These are phyloP conservation scores for Sarcophaga bullata DNA, from an alignment of 1,140 invertebrate genomes.

Conservation along the genomic window DNA sequence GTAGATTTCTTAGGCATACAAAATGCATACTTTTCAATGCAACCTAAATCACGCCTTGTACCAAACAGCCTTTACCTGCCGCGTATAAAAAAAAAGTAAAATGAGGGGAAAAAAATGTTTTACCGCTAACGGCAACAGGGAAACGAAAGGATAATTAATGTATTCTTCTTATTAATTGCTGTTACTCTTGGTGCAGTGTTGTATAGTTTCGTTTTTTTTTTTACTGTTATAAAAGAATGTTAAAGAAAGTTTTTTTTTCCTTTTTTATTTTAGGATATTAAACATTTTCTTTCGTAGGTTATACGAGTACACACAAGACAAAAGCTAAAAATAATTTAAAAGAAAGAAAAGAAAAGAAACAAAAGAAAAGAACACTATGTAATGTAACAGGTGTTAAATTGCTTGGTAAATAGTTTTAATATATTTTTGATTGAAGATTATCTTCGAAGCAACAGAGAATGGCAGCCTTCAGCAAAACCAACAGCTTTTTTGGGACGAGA, in stretches of 20 bases:
- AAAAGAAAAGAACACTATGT: too few species aligned
- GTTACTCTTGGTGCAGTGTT: not conserved
- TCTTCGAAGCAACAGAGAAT: too few species aligned
- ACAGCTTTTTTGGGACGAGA: too few species aligned
- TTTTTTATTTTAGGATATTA: not conserved
- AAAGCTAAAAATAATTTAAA: too few species aligned
- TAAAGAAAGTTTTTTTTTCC: not conserved
- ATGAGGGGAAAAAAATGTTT: not conserved
- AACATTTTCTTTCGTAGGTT: not conserved
- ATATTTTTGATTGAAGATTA: too few species aligned
- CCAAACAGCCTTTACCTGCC: too few species aligned
- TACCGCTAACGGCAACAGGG: conserved; percentile 16
- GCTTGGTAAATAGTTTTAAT: not conserved
- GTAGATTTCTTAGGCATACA: too few species aligned
- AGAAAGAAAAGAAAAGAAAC: not conserved
- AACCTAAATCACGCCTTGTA: not conserved
- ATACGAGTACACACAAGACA: not conserved
- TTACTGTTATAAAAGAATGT: not conserved
- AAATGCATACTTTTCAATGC: too few species aligned
- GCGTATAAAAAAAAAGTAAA: not conserved
- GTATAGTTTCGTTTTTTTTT: not conserved
- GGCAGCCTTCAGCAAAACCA: too few species aligned
- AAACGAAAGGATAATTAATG: not conserved
- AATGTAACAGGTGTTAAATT: conserved; percentile 17
- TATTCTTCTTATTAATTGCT: not conserved